These are phyloP conservation scores for Xestoiulus laeticollis DNA, from an alignment of 2,888 invertebrate species.

Conservation along the genomic window DNA sequence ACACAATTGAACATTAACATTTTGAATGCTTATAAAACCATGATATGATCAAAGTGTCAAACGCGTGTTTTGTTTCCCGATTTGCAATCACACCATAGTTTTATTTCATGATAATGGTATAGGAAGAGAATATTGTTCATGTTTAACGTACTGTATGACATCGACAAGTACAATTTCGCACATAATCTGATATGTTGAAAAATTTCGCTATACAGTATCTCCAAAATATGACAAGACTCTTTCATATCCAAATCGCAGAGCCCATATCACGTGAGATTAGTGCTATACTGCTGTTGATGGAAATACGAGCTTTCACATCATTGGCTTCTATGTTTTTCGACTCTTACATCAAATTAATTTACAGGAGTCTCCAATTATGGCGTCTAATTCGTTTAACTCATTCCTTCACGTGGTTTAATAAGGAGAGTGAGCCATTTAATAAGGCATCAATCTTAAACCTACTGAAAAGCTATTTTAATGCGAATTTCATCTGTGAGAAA, in stretches of 20 bases:
- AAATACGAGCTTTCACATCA: not conserved
- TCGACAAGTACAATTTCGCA: not conserved
- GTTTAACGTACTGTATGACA: not conserved
- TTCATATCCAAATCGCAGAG: not conserved
- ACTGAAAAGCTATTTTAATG: not conserved
- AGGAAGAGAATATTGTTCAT: too few species aligned
- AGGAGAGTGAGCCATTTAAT: slow-evolving; percentile 11
- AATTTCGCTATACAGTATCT: not conserved
- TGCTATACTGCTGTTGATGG: not conserved
- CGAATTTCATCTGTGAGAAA: slow-evolving; percentile 5
- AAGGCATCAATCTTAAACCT: not conserved
- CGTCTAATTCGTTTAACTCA: not conserved
- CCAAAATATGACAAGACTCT: not conserved
- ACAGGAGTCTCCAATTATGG: not conserved
- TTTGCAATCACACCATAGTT: too few species aligned
- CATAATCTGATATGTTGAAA: not conserved
- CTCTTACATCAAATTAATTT: not conserved
- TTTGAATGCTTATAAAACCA: too few species aligned
- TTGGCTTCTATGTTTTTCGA: not conserved
- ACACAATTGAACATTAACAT: too few species aligned
- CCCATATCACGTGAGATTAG: not conserved
- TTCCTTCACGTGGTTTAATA: not conserved
- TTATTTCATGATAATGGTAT: too few species aligned
- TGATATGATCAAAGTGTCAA: too few species aligned
- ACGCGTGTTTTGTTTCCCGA: too few species aligned